Percentiles rank a stretch among this genome's conserved stretches.
Conservation (phyloP, 2,113 vertebrate genomes). For the Plecotus auritus region DNA sequence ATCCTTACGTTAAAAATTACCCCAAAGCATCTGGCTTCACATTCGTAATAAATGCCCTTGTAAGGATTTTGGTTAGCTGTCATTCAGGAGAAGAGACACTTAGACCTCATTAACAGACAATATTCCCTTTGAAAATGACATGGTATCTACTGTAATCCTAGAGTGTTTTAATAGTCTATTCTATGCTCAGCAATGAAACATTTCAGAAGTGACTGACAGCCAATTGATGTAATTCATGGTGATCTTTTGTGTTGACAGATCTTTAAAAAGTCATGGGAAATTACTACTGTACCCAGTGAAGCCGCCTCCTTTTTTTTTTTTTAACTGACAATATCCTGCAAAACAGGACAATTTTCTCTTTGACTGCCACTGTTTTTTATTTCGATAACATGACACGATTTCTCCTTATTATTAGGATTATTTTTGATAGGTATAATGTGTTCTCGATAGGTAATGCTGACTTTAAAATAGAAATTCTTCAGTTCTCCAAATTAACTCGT, state of each 20-base stretch:
- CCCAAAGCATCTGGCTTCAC: slow-evolving; percentile 31
- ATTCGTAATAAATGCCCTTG: slow-evolving; percentile 18
- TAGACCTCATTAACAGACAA: slow-evolving; percentile 44
- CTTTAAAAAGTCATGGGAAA: slow-evolving; percentile 78
- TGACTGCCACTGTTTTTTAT: slow-evolving; percentile 69
- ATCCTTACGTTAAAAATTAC: slow-evolving; percentile 42
- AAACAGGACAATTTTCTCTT: slow-evolving; percentile 66
- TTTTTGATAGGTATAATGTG: slow-evolving; percentile 68
- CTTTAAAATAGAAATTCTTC: slow-evolving; percentile 70
- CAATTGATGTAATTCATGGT: slow-evolving; percentile 63
- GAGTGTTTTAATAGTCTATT: slow-evolving; percentile 72
- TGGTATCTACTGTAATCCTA: slow-evolving; percentile 64
- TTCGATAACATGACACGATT: slow-evolving; percentile 69
- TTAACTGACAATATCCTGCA: slow-evolving; percentile 63
- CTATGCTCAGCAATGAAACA: slow-evolving; percentile 57
- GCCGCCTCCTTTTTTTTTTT: slow-evolving; percentile 46
- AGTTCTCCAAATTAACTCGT: slow-evolving; percentile 44
- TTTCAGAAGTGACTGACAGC: slow-evolving; percentile 74
- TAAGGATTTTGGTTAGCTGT: slow-evolving; percentile 52
- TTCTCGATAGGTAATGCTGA: slow-evolving; percentile 54
- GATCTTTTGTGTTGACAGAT: slow-evolving; percentile 65
- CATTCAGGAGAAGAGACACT: slow-evolving; percentile 54
- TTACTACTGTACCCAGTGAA: slow-evolving; percentile 62
- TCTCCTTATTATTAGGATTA: slow-evolving; percentile 69
- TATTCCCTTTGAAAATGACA: slow-evolving; percentile 67